phyloP scores from a whole-genome alignment of 2,888 invertebrate species.

The Acleris emargana region DNA sequence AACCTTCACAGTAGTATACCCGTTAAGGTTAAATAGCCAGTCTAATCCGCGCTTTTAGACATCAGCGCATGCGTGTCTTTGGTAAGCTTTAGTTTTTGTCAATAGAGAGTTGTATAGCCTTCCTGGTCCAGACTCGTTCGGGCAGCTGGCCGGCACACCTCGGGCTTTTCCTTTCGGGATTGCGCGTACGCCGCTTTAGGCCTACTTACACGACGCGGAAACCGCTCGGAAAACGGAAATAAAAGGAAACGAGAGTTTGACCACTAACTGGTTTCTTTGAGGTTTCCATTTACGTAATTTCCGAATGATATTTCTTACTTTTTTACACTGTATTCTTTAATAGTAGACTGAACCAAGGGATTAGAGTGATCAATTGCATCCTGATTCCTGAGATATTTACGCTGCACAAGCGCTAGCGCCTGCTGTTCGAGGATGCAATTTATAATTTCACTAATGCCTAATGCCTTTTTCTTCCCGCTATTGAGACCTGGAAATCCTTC shows the following conservation, averaged over 20 bases:
- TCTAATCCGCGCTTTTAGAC: no score
- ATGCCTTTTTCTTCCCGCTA: no score
- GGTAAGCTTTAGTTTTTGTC: not conserved
- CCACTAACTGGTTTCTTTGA: not conserved
- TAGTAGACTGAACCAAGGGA: no score
- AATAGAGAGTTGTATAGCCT: slow-evolving; percentile 5
- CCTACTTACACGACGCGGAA: slow-evolving; percentile 11
- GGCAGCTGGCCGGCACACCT: not conserved
- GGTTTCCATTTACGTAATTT: not conserved
- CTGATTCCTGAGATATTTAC: no score
- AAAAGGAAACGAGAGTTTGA: slow-evolving; percentile 8
- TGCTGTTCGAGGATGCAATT: not conserved
- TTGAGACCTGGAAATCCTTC: no score
- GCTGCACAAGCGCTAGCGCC: not conserved
- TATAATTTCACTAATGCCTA: no score
- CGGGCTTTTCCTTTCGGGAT: not conserved
- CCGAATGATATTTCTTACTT: no score
- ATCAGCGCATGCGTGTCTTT: no score
- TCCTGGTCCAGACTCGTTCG: not conserved
- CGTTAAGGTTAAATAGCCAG: no score
- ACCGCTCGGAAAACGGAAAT: slow-evolving; percentile 7
- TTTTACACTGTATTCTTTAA: no score
- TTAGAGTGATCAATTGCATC: no score
- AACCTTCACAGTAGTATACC: no score
- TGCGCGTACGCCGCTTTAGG: slow-evolving; percentile 5